Base-by-base conservation (phyloP, 2,797 vertebrate genomes). In the Lates japonicus region DNA sequence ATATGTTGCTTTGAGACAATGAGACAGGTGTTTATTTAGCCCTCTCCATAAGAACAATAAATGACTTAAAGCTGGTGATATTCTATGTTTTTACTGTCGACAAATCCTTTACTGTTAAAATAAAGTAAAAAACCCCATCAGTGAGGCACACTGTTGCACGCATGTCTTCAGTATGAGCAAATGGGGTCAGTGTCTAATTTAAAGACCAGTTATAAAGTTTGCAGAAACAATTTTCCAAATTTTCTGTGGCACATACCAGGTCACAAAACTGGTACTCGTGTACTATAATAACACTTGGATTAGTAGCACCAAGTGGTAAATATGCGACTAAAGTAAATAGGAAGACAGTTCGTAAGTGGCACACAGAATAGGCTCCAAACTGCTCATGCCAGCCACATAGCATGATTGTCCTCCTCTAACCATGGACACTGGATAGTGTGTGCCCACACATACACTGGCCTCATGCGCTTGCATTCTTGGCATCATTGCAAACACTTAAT, bases 401-500 rank as follows among this genome's bases (percentile, higher is more conserved):
- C 41, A 20, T 46, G 46, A 51, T 13, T 49, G 44, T 37, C 9
- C 48, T 9, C 20, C 19, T 76, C 46, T 13, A 63, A 74, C 75
- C 68, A 35, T 9, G 9, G 35, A 41, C 63, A 74, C 51, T 59
- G 79, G 72, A 68, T 68, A 61, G 31, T 25, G 19, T 35, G 49
- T 76, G 83, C 68, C 85, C 83, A 74, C 76, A 80, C 85, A 73
- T 2, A 48, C 72, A 33, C 70, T 16, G 74, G 7, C 74, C 75
- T 66, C 49, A 58, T 44, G 58, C 64, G 48, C 59, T 81, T 61
- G 1, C 46, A 59, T 69, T 76, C 65, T 62, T 42, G 55, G 77
- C 10, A 68, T 81, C 46, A 67, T 58, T 74, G 60, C 69, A 84
- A 90, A 80, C 66, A 84, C 74, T 71, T 83, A 20, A 82, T 86